Base-by-base conservation (phyloP, 2,888 invertebrate genomes). In the Zaprionus obscuricornis region DNA sequence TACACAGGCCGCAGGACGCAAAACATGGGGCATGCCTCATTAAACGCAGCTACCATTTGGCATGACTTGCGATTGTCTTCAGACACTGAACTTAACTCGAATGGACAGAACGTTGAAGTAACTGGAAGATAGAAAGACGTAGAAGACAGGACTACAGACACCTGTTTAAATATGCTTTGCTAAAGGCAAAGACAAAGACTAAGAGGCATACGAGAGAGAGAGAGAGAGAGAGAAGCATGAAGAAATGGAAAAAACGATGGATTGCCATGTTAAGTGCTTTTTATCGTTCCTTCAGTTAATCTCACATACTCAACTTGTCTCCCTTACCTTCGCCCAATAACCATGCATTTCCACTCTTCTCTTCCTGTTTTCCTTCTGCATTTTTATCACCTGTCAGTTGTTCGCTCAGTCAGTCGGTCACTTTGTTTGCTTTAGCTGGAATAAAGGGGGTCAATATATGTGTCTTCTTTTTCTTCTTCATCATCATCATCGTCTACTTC, bases 191-290 rank as follows among this genome's bases (percentile, higher is more conserved):
- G n/a, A n/a, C n/a, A n/a, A n/a, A n/a, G n/a, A n/a, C n/a, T n/a
- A n/a, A n/a, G n/a, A n/a, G n/a, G n/a, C n/a, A n/a, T n/a, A n/a
- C n/a, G n/a, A n/a, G n/a, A n/a, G n/a, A n/a, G n/a, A n/a, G n/a
- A n/a, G n/a, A n/a, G 37, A 37, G 8, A 16, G 37, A 7, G 5
- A 16, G 18, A 16, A 16, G 6, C 5, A 13, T 22, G 27, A 6
- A 27, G 6, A 3, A 22, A 16, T 8, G 67, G 51, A 56, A 73
- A 56, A 67, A 84, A 65, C 85, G 82, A 86, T 86, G 85, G 82
- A 82, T 84, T 70, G 85, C 82, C 76, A 57, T 75, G 81, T 81
- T 85, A 87, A 85, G 85, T 85, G 86, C 75, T 86, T 85, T 87
- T 70, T 74, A 77, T 86, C 74, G 82, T 86, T 69, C 49, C 64